phyloP scores from a whole-genome alignment of 2,797 vertebrate genomes.

The Protosalanx chinensis region DNA sequence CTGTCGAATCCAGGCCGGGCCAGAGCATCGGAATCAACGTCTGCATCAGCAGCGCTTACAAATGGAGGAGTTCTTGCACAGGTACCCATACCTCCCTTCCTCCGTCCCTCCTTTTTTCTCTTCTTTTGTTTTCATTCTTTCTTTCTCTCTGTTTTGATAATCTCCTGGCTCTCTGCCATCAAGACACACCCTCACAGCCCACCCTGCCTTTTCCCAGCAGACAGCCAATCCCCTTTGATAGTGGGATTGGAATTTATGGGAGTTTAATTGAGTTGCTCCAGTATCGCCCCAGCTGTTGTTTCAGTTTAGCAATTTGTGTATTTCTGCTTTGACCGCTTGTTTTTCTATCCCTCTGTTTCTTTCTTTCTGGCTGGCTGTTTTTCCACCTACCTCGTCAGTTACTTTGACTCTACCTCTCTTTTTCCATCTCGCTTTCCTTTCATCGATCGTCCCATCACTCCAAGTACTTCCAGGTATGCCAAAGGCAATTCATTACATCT shows the following conservation, averaged over 20 bases:
- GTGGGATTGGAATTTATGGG: conserved; percentile 11
- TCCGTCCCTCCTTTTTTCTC: conserved; percentile 7
- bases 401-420: background rate
- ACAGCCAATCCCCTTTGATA: conserved; percentile 7
- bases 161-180: conserved; percentile 28
- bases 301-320: background rate
- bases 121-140: background rate
- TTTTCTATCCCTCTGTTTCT: background rate
- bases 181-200: conserved; percentile 58
- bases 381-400: background rate
- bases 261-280: conserved; percentile 1
- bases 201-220: conserved; percentile 14
- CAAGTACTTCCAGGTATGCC: background rate
- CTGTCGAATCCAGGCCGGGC: conserved; percentile 40
- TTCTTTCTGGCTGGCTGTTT: background rate
- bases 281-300: background rate
- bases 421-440: background rate
- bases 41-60: conserved; percentile 44
- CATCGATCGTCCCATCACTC: background rate
- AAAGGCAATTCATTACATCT: background rate
- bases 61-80: conserved; percentile 69
- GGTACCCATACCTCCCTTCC: conserved; percentile 67
- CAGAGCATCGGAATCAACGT: conserved; percentile 30
- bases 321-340: background rate
- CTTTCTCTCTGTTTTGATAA: conserved; percentile 1